phyloP scores from a whole-genome alignment of 1,140 invertebrate genomes.

The Bombus terrestris region DNA sequence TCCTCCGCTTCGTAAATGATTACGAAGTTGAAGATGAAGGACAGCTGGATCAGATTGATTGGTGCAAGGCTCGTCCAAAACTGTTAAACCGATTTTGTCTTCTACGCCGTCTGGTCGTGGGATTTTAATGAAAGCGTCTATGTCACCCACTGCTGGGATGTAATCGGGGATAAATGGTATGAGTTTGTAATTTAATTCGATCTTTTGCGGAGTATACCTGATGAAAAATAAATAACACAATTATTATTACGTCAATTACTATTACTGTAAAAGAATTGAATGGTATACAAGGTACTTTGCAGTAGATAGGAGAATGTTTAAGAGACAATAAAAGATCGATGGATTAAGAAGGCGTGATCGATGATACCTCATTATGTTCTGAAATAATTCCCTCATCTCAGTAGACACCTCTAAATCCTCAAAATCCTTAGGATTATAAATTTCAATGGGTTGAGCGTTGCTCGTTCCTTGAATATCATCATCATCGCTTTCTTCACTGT shows the following conservation, averaged over 20 bases:
- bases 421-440: slow-evolving; percentile 93
- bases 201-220: slow-evolving; percentile 95
- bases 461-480: slow-evolving; percentile 76
- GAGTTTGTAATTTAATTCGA: slow-evolving; percentile 94
- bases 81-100: slow-evolving; percentile 90
- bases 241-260: neutral
- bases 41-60: slow-evolving; percentile 98
- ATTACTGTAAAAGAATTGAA: no score
- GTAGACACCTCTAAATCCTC: slow-evolving; percentile 91
- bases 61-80: slow-evolving; percentile 97
- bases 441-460: slow-evolving; percentile 82
- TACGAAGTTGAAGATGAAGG: slow-evolving; percentile 95
- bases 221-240: neutral
- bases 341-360: neutral
- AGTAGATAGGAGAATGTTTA: no score
- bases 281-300: no score
- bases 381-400: slow-evolving; percentile 96
- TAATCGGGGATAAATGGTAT: slow-evolving; percentile 98
- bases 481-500: slow-evolving; percentile 79
- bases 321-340: neutral
- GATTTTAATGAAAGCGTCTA: slow-evolving; percentile 98
- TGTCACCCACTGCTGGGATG: slow-evolving; percentile 98
- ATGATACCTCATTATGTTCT: slow-evolving; percentile 93
- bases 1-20: slow-evolving; percentile 87
- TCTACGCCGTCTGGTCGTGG: slow-evolving; percentile 89